Conservation (phyloP, 2,113 vertebrate species). For the Sceloporus undulatus region DNA sequence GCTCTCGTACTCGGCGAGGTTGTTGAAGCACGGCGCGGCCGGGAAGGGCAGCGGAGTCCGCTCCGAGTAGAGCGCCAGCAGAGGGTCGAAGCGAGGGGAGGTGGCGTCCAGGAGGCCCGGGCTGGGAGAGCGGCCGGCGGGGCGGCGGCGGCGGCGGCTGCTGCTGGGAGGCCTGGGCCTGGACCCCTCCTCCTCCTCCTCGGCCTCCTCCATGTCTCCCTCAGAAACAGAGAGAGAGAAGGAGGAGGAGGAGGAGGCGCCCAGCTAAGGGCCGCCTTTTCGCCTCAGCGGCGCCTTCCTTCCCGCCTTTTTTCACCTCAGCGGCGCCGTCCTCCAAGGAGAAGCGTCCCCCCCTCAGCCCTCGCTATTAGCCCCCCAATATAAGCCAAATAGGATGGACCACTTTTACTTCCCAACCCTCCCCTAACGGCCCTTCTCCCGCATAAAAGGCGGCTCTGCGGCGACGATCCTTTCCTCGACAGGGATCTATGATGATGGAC, state of each 20-base stretch:
- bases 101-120: constrained; percentile 81
- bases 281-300: background rate
- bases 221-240: too few species aligned
- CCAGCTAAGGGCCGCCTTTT: constrained; percentile 30
- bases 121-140: constrained; percentile 62
- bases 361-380: too few species aligned
- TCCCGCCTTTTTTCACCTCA: background rate
- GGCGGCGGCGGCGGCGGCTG: constrained; percentile 2
- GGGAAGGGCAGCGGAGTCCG: constrained; percentile 85
- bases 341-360: background rate
- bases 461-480: too few species aligned
- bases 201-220: constrained; percentile 73
- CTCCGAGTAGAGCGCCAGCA: constrained; percentile 87
- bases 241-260: too few species aligned
- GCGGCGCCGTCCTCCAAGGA: background rate
- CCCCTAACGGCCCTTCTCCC: too few species aligned
- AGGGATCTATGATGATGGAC: too few species aligned
- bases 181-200: constrained; percentile 61
- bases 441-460: background rate
- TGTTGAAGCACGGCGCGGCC: constrained; percentile 89
- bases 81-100: constrained; percentile 89
- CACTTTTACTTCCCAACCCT: background rate
- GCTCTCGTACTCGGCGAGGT: constrained; percentile 91
- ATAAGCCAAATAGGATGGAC: too few species aligned
- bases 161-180: constrained; percentile 75